Percentiles rank a stretch among this genome's conserved stretches.
Conservation (phyloP, 2,113 vertebrate species). For the Fregata magnificens region DNA sequence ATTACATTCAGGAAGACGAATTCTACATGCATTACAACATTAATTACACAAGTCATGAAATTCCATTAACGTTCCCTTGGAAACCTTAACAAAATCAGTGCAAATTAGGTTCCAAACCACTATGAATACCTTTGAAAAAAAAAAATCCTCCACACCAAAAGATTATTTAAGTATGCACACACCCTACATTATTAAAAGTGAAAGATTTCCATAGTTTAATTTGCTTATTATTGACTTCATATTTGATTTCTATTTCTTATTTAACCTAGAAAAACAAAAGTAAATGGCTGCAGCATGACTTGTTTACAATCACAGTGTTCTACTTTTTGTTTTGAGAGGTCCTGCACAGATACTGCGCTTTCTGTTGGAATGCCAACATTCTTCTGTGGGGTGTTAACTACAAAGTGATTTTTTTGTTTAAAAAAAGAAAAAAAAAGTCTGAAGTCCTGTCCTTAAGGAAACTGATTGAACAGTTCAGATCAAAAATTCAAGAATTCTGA, state of each 20-base stretch:
- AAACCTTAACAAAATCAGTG: neutral
- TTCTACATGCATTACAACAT: neutral
- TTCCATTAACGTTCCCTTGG: neutral
- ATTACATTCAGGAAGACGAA: neutral
- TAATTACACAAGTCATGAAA: neutral
- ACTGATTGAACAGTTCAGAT: neutral
- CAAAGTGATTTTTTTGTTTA: neutral
- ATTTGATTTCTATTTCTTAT: neutral
- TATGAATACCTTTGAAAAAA: neutral
- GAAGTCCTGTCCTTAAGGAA: neutral
- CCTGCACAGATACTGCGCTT: neutral
- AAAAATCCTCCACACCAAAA: neutral
- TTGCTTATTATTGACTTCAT: neutral
- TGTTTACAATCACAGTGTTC: neutral
- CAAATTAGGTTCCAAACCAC: neutral
- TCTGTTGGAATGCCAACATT: slow-evolving; percentile 5
- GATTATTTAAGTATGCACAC: neutral
- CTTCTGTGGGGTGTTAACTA: slow-evolving; percentile 20
- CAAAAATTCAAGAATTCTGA: neutral
- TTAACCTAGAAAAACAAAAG: neutral
- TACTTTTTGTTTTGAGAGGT: neutral
- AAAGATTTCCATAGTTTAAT: neutral
- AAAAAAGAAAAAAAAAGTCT: neutral
- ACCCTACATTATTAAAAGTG: neutral
- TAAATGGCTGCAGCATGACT: neutral